phyloP scores from a whole-genome alignment of 2,888 invertebrate genomes.

The Elegia similella region DNA sequence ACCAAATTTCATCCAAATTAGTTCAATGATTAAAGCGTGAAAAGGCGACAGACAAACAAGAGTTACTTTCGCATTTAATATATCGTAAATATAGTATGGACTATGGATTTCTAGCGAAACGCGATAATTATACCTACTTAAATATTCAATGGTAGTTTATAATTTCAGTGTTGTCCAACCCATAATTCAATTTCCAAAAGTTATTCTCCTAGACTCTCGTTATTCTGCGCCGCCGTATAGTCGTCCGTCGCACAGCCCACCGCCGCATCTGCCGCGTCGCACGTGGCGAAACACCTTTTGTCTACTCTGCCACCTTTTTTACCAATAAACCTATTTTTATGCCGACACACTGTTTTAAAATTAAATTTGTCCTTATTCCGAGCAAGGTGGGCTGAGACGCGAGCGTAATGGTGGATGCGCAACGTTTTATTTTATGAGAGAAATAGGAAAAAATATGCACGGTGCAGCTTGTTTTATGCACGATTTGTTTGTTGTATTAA shows the following conservation, averaged over 20 bases:
- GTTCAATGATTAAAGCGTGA: no score
- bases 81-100: no score
- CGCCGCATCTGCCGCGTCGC: constrained; percentile 59
- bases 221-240: background rate
- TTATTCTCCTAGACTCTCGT: background rate
- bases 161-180: no score
- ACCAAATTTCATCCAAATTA: no score
- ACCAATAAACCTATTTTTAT: constrained; percentile 62
- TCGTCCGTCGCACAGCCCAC: background rate
- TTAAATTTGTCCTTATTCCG: constrained; percentile 32
- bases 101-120: no score
- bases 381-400: constrained; percentile 13
- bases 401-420: background rate
- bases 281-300: constrained; percentile 77
- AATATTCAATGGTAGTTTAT: no score
- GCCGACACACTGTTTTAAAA: constrained; percentile 57
- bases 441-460: background rate
- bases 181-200: no score
- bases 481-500: constrained; percentile 5
- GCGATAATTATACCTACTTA: no score
- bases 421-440: background rate
- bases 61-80: no score
- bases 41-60: no score
- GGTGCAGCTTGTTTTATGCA: constrained; percentile 3
- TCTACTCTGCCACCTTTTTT: constrained; percentile 65